These are phyloP conservation scores for Drosophila kuntzei DNA, from an alignment of 2,888 invertebrate species.

Conservation along the genomic window DNA sequence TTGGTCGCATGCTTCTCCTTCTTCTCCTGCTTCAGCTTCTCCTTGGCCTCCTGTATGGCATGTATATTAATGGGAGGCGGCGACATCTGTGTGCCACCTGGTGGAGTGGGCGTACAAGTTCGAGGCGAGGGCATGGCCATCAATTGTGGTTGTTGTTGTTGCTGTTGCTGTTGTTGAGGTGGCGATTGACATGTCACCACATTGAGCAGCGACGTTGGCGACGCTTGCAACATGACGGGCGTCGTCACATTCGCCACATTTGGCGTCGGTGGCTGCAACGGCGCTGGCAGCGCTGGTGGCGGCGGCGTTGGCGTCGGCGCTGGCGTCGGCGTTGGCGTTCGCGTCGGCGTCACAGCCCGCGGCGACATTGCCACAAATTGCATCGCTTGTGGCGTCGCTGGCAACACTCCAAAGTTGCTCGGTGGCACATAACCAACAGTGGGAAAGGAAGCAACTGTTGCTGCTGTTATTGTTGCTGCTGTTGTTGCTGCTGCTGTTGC, in stretches of 20 bases:
- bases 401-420: slow-evolving; percentile 45
- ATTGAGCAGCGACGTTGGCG: slow-evolving; percentile 61
- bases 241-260: slow-evolving; percentile 49
- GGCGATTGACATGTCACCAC: slow-evolving; percentile 72
- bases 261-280: slow-evolving; percentile 62
- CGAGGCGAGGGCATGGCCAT: slow-evolving; percentile 82
- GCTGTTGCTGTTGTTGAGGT: slow-evolving; percentile 60
- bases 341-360: slow-evolving; percentile 63
- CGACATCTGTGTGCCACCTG: slow-evolving; percentile 64
- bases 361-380: slow-evolving; percentile 63
- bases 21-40: slow-evolving; percentile 85
- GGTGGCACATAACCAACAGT: slow-evolving; percentile 42
- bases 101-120: slow-evolving; percentile 75
- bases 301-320: slow-evolving; percentile 51
- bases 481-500: slow-evolving; percentile 19
- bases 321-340: slow-evolving; percentile 52
- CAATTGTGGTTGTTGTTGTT: slow-evolving; percentile 45
- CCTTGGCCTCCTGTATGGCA: slow-evolving; percentile 85
- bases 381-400: slow-evolving; percentile 45
- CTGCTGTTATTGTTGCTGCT: neutral
- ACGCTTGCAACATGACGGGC: slow-evolving; percentile 57
- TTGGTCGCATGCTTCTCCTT: slow-evolving; percentile 86
- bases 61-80: slow-evolving; percentile 82
- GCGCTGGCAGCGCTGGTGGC: slow-evolving; percentile 48
- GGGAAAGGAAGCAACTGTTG: slow-evolving; percentile 19